Conservation (phyloP, 2,797 vertebrate species). For the Botia kubotai region DNA sequence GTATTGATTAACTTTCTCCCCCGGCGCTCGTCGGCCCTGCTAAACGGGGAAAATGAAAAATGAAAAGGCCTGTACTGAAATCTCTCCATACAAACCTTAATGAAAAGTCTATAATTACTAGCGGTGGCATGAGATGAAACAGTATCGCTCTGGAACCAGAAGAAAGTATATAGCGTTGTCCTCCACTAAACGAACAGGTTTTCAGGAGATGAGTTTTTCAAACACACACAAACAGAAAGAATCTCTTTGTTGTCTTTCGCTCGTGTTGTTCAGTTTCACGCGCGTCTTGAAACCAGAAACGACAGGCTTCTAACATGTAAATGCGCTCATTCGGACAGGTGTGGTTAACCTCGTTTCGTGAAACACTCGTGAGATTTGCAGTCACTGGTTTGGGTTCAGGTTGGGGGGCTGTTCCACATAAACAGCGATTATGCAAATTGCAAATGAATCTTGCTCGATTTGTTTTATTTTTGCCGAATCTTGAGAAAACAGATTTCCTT, state of each 20-base stretch:
- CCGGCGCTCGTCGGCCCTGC: constrained; percentile 71
- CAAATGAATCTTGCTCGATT: background rate
- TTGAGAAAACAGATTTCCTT: background rate
- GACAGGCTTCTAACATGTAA: constrained; percentile 5
- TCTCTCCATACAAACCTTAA: constrained; percentile 64
- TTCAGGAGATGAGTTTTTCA: constrained; percentile 41
- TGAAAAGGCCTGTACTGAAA: constrained; percentile 68
- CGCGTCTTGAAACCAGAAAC: background rate
- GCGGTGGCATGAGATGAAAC: constrained; percentile 61
- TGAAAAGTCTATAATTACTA: constrained; percentile 76
- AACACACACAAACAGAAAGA: constrained; percentile 13
- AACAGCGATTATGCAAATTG: background rate
- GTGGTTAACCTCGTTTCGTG: background rate
- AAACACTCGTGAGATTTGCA: background rate
- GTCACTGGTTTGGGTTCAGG: background rate
- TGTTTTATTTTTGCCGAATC: background rate
- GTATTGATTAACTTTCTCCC: constrained; percentile 78
- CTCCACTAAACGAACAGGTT: constrained; percentile 41
- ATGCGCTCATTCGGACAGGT: background rate
- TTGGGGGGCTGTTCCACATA: background rate
- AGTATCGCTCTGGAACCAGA: constrained; percentile 59
- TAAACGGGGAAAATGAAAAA: constrained; percentile 80
- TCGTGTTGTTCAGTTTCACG: background rate
- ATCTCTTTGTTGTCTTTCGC: constrained; percentile 29
- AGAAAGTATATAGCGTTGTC: constrained; percentile 55